Base-by-base conservation (phyloP, 2,888 invertebrate species). In the Chrysodeixis includens region DNA sequence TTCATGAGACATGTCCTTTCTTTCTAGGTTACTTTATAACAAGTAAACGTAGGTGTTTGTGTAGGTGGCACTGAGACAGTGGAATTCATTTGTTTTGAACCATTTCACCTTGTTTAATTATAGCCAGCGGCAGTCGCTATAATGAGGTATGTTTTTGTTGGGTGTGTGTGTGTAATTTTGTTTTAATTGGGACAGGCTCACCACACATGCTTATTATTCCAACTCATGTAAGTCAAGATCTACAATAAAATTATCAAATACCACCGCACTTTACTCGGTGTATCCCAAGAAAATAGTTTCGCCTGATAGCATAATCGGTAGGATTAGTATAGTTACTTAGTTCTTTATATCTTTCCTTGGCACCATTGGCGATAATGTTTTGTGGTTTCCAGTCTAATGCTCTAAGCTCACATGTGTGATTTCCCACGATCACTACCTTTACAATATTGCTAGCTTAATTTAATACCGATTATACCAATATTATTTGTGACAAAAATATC, bases 1-100 rank as follows among this genome's bases (percentile, higher is more conserved):
- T 72, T 55, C 74, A 49, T 57, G 54, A 9, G 18, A 55, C n/a
- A 32, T 9, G 18, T 35, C 64, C 46, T 56, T 40, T 10, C n/a
- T 32, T 49, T 59, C 51, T 49, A 56, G 74, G 69, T 54, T 26
- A 53, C 10, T 40, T 53, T 10, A 20, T 20, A 49, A 2, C 53
- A 35, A 32, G 18, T 53, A 18, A 4, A 52, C 3, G 52, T 58
- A 55, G 69, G 69, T 56, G 46, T 49, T 49, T 49, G 46, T 10
- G 46, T 49, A 20, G 46, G 46, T 49, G 20, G 20, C 4, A 9
- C 16, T 7, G 6, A 16, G 16, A 44, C 16, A 8, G 16, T 16
- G 46, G 9, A 49, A 20, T 12, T 20, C 18, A 49, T 46, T 2
- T 35, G 16, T 18, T 46, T 46, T 10, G 46, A 20, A 10, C 18